phyloP scores from a whole-genome alignment of 2,113 vertebrate genomes.

The Semnornis frantzii region DNA sequence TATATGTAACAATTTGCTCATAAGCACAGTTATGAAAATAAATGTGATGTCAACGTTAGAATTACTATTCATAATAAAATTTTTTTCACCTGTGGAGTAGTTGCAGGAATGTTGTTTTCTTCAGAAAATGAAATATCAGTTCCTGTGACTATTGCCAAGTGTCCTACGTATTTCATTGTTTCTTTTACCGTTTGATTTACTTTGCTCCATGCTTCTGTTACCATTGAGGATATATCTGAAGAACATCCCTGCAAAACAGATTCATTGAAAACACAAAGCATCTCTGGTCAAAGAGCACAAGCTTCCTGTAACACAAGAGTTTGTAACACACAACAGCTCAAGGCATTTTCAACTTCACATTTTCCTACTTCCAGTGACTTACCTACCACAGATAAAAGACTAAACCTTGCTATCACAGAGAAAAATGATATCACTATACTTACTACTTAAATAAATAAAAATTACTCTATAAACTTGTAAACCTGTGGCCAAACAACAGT shows the following conservation, averaged over 20 bases:
- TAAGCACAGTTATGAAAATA: neutral
- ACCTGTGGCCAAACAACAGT: no score
- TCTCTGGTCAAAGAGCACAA: neutral
- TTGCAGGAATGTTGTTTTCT: constrained; percentile 56
- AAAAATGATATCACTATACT: neutral
- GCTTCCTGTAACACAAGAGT: neutral
- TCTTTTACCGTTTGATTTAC: constrained; percentile 74
- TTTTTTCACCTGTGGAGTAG: constrained; percentile 65
- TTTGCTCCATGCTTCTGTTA: constrained; percentile 85
- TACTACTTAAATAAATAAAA: neutral
- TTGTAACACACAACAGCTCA: neutral
- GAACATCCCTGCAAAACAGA: constrained; percentile 84
- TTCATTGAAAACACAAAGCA: neutral
- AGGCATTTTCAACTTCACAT: neutral
- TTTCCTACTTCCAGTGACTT: neutral
- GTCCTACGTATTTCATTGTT: constrained; percentile 71
- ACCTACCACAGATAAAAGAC: neutral
- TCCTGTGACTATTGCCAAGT: constrained; percentile 80
- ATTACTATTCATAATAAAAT: neutral
- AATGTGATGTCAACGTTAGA: neutral
- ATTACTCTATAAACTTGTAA: no score
- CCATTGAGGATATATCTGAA: constrained; percentile 92
- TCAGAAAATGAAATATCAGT: constrained; percentile 69
- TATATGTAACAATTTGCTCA: neutral
- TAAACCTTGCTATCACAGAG: neutral